Evolutionary conservation across 53 echinoderm and acorn worm genomes (phyloP).

Genomic region (Astropecten irregularis): DNA sequence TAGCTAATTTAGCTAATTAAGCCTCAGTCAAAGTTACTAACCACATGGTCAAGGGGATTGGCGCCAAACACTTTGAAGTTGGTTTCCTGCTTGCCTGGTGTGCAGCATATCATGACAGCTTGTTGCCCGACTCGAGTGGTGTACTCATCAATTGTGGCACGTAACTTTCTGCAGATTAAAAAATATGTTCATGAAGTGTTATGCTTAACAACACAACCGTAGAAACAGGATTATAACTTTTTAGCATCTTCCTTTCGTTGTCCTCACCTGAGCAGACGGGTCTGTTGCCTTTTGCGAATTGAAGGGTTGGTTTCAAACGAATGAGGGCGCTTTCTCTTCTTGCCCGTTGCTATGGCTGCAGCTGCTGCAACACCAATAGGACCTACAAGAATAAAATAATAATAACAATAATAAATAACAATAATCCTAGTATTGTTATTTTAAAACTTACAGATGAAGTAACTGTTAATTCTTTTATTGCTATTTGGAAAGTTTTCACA

Average conservation of each 20-base stretch:
- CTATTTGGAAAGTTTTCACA: no score
- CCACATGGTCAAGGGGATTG: conserved; percentile 93
- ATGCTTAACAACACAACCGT: no score
- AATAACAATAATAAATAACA: background rate
- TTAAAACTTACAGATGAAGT: background rate
- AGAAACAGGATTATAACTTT: no score
- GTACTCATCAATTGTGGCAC: conserved; percentile 94
- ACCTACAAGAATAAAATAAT: conserved; percentile 62
- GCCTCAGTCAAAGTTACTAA: no score
- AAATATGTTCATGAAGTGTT: background rate
- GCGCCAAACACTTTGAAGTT: conserved; percentile 99
- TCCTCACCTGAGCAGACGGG: conserved; percentile 85
- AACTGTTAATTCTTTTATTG: no score
- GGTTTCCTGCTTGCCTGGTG: conserved; percentile 92
- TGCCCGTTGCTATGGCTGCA: conserved; percentile 98
- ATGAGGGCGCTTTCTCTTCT: conserved; percentile 97
- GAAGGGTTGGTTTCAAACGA: conserved; percentile 99
- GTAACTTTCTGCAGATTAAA: conserved; percentile 85
- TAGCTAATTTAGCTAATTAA: no score
- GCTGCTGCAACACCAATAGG: conserved; percentile 98
- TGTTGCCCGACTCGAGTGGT: conserved; percentile 97
- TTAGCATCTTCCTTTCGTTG: no score
- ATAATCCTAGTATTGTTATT: background rate
- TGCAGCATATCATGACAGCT: conserved; percentile 87
- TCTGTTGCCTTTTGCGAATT: conserved; percentile 91